Base-by-base conservation (phyloP, 2,888 invertebrate species). In the Hedya salicella region DNA sequence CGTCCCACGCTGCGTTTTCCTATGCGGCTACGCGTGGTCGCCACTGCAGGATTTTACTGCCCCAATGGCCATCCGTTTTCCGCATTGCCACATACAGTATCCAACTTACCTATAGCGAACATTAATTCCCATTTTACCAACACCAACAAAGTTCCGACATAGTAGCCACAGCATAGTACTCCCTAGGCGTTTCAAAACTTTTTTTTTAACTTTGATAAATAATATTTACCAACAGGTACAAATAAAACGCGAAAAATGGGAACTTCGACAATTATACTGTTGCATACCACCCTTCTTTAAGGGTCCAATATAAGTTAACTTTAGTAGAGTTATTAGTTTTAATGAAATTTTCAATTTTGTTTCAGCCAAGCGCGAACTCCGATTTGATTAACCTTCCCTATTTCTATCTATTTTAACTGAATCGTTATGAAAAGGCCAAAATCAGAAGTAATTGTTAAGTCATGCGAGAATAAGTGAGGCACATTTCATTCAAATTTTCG, bases 291-390 rank as follows among this genome's bases (percentile, higher is more conserved):
- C 21, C 8, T 65, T 25, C 21, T 21, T 14, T 6, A 56, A 53
- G 50, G 36, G 50, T 16, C 52, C 16, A 14, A 44, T 52, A 19
- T 9, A 52, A 46, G 14, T 25, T 40, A 17, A 5, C 11, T 21
- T 21, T 14, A 40, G 14, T 54, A 14, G 21, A 52, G 52, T 46
- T 53, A 59, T 46, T 53, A 46, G 52, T 59, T 65, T 57, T 30
- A 65, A 60, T 60, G 25, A 65, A 65, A 53, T 65, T 59, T 65
- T 53, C 59, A 46, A 40, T 53, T 17, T 60, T 52, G 30, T 46
- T 59, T 40, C 36, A 42, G 40, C 32, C 25, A 32, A 16, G 52
- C 46, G 30, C 39, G 21, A 50, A 25, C 11, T 46, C 8, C 19
- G 52, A 40, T 39, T 59, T 59, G 16, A 59, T 65, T 52, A 65